phyloP scores from a whole-genome alignment of 2,113 vertebrate genomes.

The Orthonyx spaldingii region DNA sequence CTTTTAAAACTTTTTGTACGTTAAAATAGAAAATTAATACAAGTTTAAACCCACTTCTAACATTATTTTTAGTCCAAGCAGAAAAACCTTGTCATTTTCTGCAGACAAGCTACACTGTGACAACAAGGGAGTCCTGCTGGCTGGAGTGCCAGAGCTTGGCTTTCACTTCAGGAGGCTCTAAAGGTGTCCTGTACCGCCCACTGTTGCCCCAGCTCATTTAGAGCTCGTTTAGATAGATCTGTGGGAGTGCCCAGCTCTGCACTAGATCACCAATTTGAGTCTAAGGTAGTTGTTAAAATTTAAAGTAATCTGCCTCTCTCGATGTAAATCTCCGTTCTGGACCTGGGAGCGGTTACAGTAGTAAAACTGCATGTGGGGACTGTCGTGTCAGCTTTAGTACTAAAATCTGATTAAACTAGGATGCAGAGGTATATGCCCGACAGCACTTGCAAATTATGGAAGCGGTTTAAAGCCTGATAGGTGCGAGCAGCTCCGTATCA shows the following conservation, averaged over 20 bases:
- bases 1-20: not conserved
- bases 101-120: not conserved
- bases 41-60: not conserved
- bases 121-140: not conserved
- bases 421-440: rapidly evolving
- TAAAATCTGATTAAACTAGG: not conserved
- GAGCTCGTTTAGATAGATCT: not conserved
- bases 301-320: not conserved
- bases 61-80: not conserved
- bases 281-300: not conserved
- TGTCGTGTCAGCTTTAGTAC: rapidly evolving
- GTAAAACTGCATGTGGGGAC: rapidly evolving
- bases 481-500: not conserved
- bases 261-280: not conserved
- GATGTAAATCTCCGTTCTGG: rapidly evolving
- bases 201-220: no score
- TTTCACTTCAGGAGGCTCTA: not conserved
- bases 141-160: not conserved
- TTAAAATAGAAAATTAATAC: not conserved
- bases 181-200: not conserved
- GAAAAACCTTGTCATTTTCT: not conserved
- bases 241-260: not conserved
- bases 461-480: rapidly evolving
- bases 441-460: rapidly evolving
- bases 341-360: no score